Conservation (phyloP, 1,140 invertebrate species). For the Zelostemma sp. region DNA sequence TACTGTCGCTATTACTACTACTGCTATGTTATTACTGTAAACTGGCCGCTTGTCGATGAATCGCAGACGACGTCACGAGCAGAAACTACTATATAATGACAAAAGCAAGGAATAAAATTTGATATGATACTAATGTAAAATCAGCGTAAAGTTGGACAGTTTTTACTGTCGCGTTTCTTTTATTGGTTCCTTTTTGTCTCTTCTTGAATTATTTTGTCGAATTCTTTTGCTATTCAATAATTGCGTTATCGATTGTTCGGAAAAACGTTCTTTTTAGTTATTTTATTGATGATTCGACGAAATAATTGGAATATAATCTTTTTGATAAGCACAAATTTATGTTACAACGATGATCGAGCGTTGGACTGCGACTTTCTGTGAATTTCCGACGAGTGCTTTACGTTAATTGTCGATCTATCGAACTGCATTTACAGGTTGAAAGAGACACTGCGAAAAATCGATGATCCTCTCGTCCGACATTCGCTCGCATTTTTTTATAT, state of each 20-base stretch:
- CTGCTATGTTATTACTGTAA: conserved; percentile 38
- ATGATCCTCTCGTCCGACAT: conserved; percentile 15
- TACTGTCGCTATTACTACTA: conserved; percentile 39
- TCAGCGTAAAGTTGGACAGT: conserved; percentile 2
- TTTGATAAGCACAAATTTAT: not conserved
- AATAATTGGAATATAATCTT: conserved; percentile 5
- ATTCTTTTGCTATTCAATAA: not conserved
- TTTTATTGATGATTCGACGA: too few species aligned
- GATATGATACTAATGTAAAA: conserved; percentile 60
- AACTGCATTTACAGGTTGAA: conserved; percentile 10
- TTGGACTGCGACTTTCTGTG: not conserved
- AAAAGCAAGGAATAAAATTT: conserved; percentile 59
- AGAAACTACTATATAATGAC: conserved; percentile 64
- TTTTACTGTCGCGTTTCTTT: conserved; percentile 7
- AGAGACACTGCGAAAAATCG: not conserved
- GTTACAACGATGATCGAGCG: not conserved
- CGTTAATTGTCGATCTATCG: not conserved
- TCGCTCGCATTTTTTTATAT: conserved; percentile 31
- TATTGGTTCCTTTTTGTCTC: conserved; percentile 12
- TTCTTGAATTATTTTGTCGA: conserved; percentile 1
- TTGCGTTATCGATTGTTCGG: too few species aligned
- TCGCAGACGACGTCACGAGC: conserved; percentile 19
- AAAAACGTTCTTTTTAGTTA: too few species aligned
- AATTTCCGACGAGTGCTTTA: conserved; percentile 1
- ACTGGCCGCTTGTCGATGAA: conserved; percentile 33